Evolutionary conservation across 2,888 invertebrate genomes (phyloP), one percentile per base, ranked within the genome.

Genomic region (Branchinecta sandiegonensis): DNA sequence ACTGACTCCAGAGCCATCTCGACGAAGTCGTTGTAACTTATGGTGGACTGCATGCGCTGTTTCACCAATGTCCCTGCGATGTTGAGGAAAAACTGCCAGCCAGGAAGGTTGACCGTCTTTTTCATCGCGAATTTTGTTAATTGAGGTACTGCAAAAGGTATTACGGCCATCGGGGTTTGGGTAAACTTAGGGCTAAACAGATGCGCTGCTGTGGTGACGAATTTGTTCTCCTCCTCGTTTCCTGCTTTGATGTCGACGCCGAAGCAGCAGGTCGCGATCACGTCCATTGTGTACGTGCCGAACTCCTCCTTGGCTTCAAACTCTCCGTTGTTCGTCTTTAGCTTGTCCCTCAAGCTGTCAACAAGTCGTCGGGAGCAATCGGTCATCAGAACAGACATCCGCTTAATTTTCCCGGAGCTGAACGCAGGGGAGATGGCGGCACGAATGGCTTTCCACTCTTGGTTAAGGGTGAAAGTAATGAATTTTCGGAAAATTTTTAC

Each of bases 341-440:
- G 9, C 8, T 10, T 56, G n/a, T 56, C 63, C 23, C 9, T 56
- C 14, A 56, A 23, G 23, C 63, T 56, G n/a, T 2, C n/a, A 17
- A 56, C 11, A n/a, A 56, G 63, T 17, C 63, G 63, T 17, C 9
- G 11, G 23, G 63, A 56, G 23, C 63, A 56, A 17, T 56, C 63
- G n/a, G 8, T 10, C 63, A 56, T 56, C 14, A 8, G n/a, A 23
- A 56, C 63, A 9, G 63, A 56, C 63, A 69, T 67, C 11, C 65
- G 67, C 46, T 69, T 69, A n/a, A 69, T 69, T 50, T 69, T 69
- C 8, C 69, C 69, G 11, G 69, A 65, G 7, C 67, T 68, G 56
- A 69, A 69, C 17, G 67, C 56, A 11, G 68, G 69, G 23, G 65
- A 67, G 12, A 69, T 65, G 47, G 69, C 67, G 13, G 69, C 67